Base-by-base conservation (phyloP, 2,888 invertebrate species). In the Ennomos quercinarius region DNA sequence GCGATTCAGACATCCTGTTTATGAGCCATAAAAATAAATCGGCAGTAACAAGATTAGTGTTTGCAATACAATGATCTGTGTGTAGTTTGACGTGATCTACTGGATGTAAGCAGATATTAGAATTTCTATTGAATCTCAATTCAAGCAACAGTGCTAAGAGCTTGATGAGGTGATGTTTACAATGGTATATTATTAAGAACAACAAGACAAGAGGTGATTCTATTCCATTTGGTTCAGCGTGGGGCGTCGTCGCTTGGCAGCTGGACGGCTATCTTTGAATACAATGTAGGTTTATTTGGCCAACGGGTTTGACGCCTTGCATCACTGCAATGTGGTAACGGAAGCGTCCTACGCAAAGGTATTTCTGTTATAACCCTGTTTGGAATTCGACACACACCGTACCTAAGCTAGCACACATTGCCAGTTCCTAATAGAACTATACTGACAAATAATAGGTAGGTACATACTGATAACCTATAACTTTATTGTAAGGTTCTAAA, bases 1-100 rank as follows among this genome's bases (percentile, higher is more conserved):
- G 70, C 74, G 72, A 80, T 78, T 74, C 73, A 79, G 78, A 78
- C 82, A 83, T 84, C 82, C 83, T 82, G 81, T 74, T 68, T 62
- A 67, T 63, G 58, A 67, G 70, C 56, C 61, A 72, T 76, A 75
- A 70, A 70, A 73, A 68, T 66, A 71, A 61, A 66, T 70, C 68
- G 45, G 57, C 60, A 52, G 39, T 49, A 60, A 63, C 48, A 56
- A 57, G 53, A 62, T 57, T 45, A 64, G 51, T 39, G 39, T 38
- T 58, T 42, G 48, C 40, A 49, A 56, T 49, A 48, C 44, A 57
- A 63, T 56, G 37, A 52, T 56, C 42, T 42, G 40, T 50, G 45
- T 35, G 44, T 41, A 50, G 38, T 42, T 55, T 40, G 46, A 41
- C 35, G 51, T 52, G 40, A 46, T 61, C 27, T 50, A 50, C 49